Evolutionary conservation across 2,797 vertebrate genomes (phyloP), one percentile per base, ranked within the genome.

Genomic region (Lagorchestes hirsutus): DNA sequence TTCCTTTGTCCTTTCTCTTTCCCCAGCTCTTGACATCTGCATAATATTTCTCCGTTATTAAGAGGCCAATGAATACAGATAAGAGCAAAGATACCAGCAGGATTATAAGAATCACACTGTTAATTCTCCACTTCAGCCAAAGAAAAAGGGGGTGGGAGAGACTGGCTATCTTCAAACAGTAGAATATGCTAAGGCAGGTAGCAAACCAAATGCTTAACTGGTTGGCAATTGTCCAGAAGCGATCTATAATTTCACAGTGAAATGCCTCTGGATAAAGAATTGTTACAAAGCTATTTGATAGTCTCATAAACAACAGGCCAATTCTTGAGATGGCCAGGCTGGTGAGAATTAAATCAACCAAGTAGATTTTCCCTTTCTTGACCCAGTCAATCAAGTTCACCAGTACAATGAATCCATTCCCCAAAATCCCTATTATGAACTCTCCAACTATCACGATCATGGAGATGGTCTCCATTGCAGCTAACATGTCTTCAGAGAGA

Each of bases 341-440:
- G n/a, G 95, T 98, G 95, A 98, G 95, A 55, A 98, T 98, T 95
- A 96, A 94, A 95, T 98, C 95, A 54, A 97, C 28, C 0, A 97
- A 95, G 62, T 97, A 95, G 34, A 92, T 67, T 92, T 95, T 98
- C 97, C 94, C 98, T 22, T 6, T 96, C 97, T 98, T 98, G 55
- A 98, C 93, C 97, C 98, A 98, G 52, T 97, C 97, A 93, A 87
- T 55, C n/a, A 31, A 95, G 58, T 97, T 98, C 92, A 98, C 92
- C 90, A 96, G 2, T 52, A 91, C 55, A 97, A 98, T 98, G 96
- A 98, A 98, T 94, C 93, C 55, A 52, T 98, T 98, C 93, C 98
- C 98, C 90, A 93, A 55, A 91, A 98, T 67, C 58, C 97, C 98
- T 91, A 97, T 9, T 27, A 92, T 95, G 92, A 98, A 94, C 95